Base-by-base conservation (phyloP, 2,797 vertebrate genomes). In the Balearica regulorum region DNA sequence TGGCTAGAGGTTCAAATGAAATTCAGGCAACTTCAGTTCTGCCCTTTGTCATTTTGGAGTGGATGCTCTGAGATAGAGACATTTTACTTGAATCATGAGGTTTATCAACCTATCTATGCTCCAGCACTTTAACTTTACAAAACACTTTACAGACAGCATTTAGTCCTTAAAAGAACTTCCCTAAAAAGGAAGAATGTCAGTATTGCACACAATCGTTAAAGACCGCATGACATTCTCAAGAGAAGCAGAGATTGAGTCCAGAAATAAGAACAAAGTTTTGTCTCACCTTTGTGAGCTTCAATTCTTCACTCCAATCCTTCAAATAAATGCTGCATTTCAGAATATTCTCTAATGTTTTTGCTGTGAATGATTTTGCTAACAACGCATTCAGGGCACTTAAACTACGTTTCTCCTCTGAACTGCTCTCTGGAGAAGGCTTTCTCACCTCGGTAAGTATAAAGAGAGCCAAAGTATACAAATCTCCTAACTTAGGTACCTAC, bases 361-460 rank as follows among this genome's bases (percentile, higher is more conserved):
- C 61, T 78, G 57, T 70, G 75, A 89, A 94, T 86, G 33, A 82
- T 93, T 96, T 94, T 55, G 28, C 58, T 60, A 35, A 28, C 5
- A 35, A 28, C 5, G 1, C 44, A 65, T 61, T 88, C 93, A 79
- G 73, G 77, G 90, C 89, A 93, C 89, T 96, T 96, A 92, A 92
- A 90, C 44, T 35, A 26, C 9, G 2, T 64, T 92, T 91, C 84
- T 92, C 44, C 57, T 95, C 71, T 66, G 17, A 96, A 94, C 64
- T 83, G 84, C 49, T 92, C 96, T 96, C 94, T 57, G 81, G 94
- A 96, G 96, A 88, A 93, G 60, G n/a, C 64, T 94, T 95, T 92
- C 87, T 96, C 68, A 93, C 92, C 64, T 82, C 53, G 60, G 64
- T 48, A 91, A 89, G 72, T 72, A 57, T 46, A 87, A 87, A 94